Evolutionary conservation across 2,113 vertebrate genomes (phyloP).

Genomic region (Cottus gobio): DNA sequence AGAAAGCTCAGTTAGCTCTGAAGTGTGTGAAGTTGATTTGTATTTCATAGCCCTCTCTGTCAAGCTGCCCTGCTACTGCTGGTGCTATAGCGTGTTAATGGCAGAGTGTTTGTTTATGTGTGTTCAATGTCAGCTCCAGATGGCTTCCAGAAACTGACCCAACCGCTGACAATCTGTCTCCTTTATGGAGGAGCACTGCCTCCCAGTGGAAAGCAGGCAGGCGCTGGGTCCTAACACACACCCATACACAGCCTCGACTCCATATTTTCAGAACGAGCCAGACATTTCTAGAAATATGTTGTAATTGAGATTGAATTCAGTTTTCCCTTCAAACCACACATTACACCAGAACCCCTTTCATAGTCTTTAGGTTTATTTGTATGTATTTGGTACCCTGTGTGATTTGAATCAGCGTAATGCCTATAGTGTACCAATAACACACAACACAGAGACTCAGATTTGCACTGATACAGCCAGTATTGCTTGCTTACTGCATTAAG

Average conservation of each 20-base stretch:
- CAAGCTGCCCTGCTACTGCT: conserved; percentile 34
- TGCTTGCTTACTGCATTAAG: conserved; percentile 23
- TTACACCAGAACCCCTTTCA: not conserved
- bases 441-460: conserved; percentile 2
- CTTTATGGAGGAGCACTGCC: conserved; percentile 55
- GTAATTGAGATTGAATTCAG: not conserved
- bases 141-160: conserved; percentile 56
- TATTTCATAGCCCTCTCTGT: conserved; percentile 33
- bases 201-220: conserved; percentile 52
- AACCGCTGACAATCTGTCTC: conserved; percentile 47
- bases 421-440: not conserved
- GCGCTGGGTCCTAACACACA: not conserved
- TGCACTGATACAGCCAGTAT: conserved; percentile 19
- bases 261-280: not conserved
- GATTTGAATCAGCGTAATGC: not conserved
- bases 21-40: conserved; percentile 14
- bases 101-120: conserved; percentile 54
- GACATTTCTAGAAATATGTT: not conserved
- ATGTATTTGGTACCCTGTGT: not conserved
- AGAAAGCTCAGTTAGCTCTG: not conserved
- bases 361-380: not conserved
- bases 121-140: conserved; percentile 70
- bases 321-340: not conserved
- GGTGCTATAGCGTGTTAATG: conserved; percentile 49
- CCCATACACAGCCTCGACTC: not conserved